These are phyloP conservation scores for Formica aserva DNA, from an alignment of 2,888 invertebrate species.

Conservation along the genomic window DNA sequence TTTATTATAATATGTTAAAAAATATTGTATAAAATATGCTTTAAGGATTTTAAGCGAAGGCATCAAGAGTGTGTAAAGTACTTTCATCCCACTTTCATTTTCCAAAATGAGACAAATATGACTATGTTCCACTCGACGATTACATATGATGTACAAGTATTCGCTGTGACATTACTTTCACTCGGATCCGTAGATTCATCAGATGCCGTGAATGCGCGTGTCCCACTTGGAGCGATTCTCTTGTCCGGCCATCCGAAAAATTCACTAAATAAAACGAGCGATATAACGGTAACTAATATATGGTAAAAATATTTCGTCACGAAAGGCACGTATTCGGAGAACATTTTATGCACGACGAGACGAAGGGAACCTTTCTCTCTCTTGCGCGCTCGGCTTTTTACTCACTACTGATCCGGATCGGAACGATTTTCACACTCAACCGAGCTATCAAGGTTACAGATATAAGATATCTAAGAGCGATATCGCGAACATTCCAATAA, in stretches of 20 bases:
- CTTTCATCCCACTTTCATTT: not conserved
- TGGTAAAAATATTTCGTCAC: constrained; percentile 84
- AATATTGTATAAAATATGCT: too few relatives aligned
- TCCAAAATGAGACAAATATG: not conserved
- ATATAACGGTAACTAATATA: constrained; percentile 79
- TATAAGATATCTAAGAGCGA: not conserved
- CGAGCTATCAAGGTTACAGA: not conserved
- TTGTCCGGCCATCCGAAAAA: constrained; percentile 49
- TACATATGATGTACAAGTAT: not conserved
- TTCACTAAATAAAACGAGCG: constrained; percentile 72
- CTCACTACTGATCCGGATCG: not conserved
- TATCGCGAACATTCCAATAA: not conserved
- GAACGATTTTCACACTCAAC: not conserved
- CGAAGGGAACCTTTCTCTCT: not conserved
- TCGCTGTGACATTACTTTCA: constrained; percentile 50
- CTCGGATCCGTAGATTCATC: constrained; percentile 39
- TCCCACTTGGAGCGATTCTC: constrained; percentile 18
- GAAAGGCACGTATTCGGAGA: constrained; percentile 82
- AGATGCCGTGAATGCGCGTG: not conserved
- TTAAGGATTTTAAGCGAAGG: not conserved
- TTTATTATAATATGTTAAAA: not conserved
- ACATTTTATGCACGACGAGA: constrained; percentile 64
- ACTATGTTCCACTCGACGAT: not conserved
- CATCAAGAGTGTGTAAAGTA: not conserved
- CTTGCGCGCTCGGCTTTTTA: not conserved